Conservation (phyloP, 2,888 invertebrate genomes). For the Agrochola macilenta region DNA sequence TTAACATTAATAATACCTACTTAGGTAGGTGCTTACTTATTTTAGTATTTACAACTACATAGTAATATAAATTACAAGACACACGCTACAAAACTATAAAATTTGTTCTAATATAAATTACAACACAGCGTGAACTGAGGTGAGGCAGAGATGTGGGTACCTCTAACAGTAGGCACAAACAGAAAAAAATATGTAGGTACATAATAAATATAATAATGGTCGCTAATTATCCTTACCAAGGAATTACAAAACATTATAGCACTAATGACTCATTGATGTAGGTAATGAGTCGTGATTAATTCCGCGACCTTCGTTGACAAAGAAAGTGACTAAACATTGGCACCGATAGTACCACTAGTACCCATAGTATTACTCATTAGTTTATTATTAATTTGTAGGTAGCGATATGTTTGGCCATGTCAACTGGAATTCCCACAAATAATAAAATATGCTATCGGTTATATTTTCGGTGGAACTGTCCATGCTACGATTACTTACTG, state of each 20-base stretch:
- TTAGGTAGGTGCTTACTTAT: too few species aligned
- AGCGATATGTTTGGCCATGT: slow-evolving; percentile 4
- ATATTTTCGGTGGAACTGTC: neutral
- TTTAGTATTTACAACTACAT: too few species aligned
- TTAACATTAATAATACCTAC: too few species aligned
- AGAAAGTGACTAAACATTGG: slow-evolving; percentile 51
- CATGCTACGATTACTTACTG: neutral
- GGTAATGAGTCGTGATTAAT: slow-evolving; percentile 36
- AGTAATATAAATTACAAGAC: too few species aligned
- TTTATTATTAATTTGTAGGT: slow-evolving; percentile 26
- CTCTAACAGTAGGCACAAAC: too few species aligned
- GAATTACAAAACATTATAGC: neutral
- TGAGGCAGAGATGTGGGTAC: too few species aligned
- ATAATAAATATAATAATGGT: neutral
- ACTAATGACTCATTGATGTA: slow-evolving; percentile 26
- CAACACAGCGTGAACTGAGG: too few species aligned
- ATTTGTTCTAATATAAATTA: too few species aligned
- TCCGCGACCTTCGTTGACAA: slow-evolving; percentile 53
- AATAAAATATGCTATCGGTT: neutral
- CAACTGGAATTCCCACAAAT: neutral
- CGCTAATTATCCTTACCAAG: neutral
- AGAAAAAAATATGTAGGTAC: too few species aligned
- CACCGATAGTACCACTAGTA: neutral
- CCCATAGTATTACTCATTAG: slow-evolving; percentile 29
- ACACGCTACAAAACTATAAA: too few species aligned